Evolutionary conservation across 2,888 invertebrate species (phyloP).

Genomic region (Diploptera punctata): DNA sequence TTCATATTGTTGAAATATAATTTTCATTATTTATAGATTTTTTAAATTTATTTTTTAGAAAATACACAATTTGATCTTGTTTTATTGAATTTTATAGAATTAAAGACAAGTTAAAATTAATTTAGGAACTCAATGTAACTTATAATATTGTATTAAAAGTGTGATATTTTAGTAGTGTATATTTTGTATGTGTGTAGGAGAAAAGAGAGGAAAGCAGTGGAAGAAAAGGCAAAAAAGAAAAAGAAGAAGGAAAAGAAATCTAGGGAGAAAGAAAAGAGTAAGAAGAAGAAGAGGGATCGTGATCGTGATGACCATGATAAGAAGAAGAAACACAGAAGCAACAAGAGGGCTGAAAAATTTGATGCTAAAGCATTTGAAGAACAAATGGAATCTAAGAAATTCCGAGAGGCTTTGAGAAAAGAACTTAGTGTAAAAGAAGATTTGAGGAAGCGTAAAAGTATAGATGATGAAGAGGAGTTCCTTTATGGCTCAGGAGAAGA

Average conservation of each 20-base stretch:
- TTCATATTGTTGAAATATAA: no score
- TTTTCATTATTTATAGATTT: no score
- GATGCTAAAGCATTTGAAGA: constrained; percentile 69
- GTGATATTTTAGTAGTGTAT: no score
- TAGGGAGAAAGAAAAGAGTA: constrained; percentile 47
- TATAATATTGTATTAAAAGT: neutral
- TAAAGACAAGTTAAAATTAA: neutral
- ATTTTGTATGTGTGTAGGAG: constrained; percentile 55
- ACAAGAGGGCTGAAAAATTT: constrained; percentile 57
- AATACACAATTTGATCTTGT: no score
- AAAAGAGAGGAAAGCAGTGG: constrained; percentile 68
- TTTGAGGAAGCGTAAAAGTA: constrained; percentile 40
- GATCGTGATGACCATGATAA: constrained; percentile 72
- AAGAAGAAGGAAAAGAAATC: constrained; percentile 60
- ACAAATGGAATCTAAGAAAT: constrained; percentile 67
- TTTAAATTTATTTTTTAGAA: no score
- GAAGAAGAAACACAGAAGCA: constrained; percentile 55
- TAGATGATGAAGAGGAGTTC: constrained; percentile 58
- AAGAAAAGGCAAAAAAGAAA: constrained; percentile 68
- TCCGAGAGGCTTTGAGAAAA: constrained; percentile 72
- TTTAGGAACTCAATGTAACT: neutral
- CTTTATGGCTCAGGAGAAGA: constrained; percentile 55
- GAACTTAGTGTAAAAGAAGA: constrained; percentile 42
- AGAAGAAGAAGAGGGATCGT: constrained; percentile 76
- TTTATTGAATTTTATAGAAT: neutral